Percentiles rank a stretch among this genome's conserved stretches.
Evolutionary conservation across 2,113 vertebrate genomes (phyloP).

Genomic region (Irena cyanogastra): DNA sequence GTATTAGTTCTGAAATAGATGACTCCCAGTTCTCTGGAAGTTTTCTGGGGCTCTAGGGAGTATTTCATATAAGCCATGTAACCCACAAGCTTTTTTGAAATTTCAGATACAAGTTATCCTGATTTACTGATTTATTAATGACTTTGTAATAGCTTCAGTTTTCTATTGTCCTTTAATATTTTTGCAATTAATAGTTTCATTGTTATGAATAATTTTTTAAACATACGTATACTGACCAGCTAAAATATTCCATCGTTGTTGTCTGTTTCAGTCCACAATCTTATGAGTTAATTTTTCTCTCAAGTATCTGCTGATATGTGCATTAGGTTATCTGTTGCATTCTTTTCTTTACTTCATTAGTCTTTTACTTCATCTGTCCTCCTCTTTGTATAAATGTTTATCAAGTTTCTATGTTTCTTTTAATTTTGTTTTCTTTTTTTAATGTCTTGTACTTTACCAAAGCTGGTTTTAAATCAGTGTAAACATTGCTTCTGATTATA

Average conservation of each 20-base stretch:
- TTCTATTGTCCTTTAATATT: neutral
- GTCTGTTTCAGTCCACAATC: neutral
- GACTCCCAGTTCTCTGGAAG: neutral
- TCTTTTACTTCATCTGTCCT: neutral
- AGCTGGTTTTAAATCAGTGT: neutral
- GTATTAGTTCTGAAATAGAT: neutral
- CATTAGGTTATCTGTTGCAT: neutral
- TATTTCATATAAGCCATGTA: neutral
- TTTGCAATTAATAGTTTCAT: neutral
- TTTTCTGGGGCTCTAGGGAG: neutral
- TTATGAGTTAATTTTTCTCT: neutral
- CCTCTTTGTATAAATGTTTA: neutral
- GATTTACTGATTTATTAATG: neutral
- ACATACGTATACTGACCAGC: neutral
- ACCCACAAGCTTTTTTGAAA: neutral
- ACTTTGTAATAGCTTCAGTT: neutral
- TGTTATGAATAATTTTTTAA: neutral
- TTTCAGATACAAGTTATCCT: neutral
- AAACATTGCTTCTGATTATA: neutral
- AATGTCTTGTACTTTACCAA: neutral
- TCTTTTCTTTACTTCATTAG: neutral
- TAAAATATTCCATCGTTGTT: neutral
- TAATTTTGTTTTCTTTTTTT: neutral
- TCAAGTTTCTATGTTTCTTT: neutral
- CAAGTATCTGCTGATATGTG: neutral